These are phyloP conservation scores for Schizopygopsis pylzovi DNA, from an alignment of 2,797 vertebrate genomes.

Conservation along the genomic window DNA sequence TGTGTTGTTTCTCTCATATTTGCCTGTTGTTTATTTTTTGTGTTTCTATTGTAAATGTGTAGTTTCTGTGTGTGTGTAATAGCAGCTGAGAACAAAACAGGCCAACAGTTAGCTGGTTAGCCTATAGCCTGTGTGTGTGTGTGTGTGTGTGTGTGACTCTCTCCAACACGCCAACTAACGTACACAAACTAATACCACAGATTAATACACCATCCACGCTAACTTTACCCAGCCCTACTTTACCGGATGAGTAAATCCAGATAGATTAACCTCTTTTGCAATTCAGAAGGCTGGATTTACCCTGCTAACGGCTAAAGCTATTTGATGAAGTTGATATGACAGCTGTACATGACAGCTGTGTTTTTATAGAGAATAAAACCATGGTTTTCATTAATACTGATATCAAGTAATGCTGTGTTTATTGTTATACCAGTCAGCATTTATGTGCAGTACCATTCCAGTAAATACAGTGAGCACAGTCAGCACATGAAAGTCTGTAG, in stretches of 20 bases:
- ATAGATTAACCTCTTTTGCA: neutral
- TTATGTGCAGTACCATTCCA: neutral
- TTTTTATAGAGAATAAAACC: constrained; percentile 10
- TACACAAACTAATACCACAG: neutral
- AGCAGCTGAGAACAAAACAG: constrained; percentile 28
- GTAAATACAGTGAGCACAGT: constrained; percentile 4
- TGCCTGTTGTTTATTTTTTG: neutral
- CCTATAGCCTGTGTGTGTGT: constrained; percentile 2
- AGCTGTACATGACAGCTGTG: constrained; percentile 15
- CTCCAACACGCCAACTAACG: neutral
- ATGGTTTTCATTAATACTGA: neutral
- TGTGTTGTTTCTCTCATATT: neutral
- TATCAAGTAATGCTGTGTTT: neutral
- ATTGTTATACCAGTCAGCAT: neutral
- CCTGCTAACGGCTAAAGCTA: constrained; percentile 43
- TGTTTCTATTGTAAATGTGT: neutral
- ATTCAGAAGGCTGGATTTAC: constrained; percentile 12
- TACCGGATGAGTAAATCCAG: constrained; percentile 26
- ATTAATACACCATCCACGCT: constrained; percentile 23
- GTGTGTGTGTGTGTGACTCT: neutral
- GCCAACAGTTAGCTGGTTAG: constrained; percentile 41
- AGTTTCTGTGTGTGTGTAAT: neutral
- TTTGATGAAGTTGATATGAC: constrained; percentile 30
- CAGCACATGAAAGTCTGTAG: constrained; percentile 22
- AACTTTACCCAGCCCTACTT: neutral